A percentile compares a stretch with the other conserved stretches of the same genome.
These are phyloP conservation scores for Montipora cactus DNA, from an alignment of 64 coral and sea anemone genomes.

Conservation along the genomic window DNA sequence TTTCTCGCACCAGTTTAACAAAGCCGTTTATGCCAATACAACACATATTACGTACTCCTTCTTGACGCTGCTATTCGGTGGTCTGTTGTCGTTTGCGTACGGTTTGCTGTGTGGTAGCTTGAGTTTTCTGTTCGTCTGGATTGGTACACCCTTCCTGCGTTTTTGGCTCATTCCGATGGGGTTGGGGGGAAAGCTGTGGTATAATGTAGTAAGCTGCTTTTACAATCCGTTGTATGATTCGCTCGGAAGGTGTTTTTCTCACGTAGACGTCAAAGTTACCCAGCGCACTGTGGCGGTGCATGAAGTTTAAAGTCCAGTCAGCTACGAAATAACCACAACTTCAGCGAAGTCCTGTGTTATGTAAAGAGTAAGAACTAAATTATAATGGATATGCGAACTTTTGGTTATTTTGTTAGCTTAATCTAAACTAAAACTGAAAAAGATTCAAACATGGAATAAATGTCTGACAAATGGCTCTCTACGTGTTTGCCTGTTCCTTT, in stretches of 20 bases:
- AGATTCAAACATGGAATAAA: no score
- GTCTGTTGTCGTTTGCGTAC: neutral
- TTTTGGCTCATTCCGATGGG: neutral
- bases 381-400: no score
- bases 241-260: conserved; percentile 2
- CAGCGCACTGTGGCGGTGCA: neutral
- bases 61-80: conserved; percentile 1
- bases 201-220: neutral
- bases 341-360: no score
- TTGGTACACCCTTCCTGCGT: conserved; percentile 3
- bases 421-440: no score
- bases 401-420: no score
- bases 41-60: neutral
- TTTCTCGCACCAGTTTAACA: conserved; percentile 23
- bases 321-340: neutral
- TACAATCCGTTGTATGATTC: conserved; percentile 1
- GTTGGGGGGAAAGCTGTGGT: neutral
- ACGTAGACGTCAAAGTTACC: neutral
- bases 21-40: neutral
- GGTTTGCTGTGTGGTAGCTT: neutral
- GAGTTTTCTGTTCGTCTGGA: neutral
- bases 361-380: no score
- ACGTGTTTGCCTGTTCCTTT: no score
- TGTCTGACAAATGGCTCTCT: no score
- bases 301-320: neutral